Base-by-base conservation (phyloP, 2,888 invertebrate genomes). In the Apamea crenata region DNA sequence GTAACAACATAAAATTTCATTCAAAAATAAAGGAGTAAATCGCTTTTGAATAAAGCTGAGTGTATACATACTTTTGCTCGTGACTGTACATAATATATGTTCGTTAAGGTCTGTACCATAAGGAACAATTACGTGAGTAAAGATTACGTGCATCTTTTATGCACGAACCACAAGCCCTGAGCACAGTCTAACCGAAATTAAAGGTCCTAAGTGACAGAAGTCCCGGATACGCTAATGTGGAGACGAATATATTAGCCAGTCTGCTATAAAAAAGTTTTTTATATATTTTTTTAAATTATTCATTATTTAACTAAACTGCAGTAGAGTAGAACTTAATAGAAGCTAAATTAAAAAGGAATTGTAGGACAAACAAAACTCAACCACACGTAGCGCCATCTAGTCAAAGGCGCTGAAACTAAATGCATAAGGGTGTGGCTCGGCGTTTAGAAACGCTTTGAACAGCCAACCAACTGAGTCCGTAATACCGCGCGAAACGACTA, bases 341-440 rank as follows among this genome's bases (percentile, higher is more conserved):
- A 36, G 40, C 40, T n/a, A n/a, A n/a, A n/a, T n/a, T n/a, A 40
- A 40, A 40, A 40, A 40, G 40, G 16, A 47, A 21, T 44, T 32
- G 18, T 6, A 50, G 0, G n/a, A 44, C 18, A 12, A 36, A 56
- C 29, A 1, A 8, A 53, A 16, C 14, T 16, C 7, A 44, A 80
- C 4, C 2, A 16, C 56, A n/a, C 1, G 6, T 47, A 91, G 61
- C 91, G 94, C 94, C 95, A 95, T 93, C 96, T 94, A 88, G 70
- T 80, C 87, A 87, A 82, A 89, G 89, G 89, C 21, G 84, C 6
- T 2, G 1, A 83, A 91, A 95, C 91, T 84, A 87, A 70, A 6
- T 53, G 44, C 59, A 61, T 32, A 47, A 16, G n/a, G 68, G 25
- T 5, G 50, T 5, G 44, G 7, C 16, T 53, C 14, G 14, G 44